A percentile compares a stretch with the other conserved stretches of the same genome.
These are phyloP conservation scores for Heteromyza rotundicornis DNA, from an alignment of 2,888 invertebrate genomes.

Conservation along the genomic window DNA sequence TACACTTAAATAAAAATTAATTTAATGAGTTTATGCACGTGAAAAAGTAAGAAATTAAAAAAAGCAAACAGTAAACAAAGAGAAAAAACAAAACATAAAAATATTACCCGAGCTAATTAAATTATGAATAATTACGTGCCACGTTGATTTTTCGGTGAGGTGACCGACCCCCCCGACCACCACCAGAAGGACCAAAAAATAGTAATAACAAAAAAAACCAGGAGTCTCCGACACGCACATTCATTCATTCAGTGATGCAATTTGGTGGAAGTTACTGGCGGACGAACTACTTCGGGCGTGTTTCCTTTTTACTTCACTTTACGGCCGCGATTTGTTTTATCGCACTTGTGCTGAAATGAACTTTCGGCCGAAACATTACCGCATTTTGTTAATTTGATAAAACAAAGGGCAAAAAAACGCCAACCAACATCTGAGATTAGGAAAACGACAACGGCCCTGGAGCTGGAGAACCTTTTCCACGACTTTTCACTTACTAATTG, in stretches of 20 bases:
- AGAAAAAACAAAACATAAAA: slow-evolving; percentile 32
- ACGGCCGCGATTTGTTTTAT: slow-evolving; percentile 52
- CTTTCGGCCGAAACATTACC: slow-evolving; percentile 34
- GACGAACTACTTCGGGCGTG: slow-evolving; percentile 20
- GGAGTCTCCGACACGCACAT: slow-evolving; percentile 50
- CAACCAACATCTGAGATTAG: slow-evolving; percentile 47
- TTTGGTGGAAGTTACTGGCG: slow-evolving; percentile 37
- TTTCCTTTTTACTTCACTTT: slow-evolving; percentile 30
- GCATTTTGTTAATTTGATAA: slow-evolving; percentile 59
- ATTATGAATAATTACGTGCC: slow-evolving; percentile 54
- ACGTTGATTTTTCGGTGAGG: background rate
- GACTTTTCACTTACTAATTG: slow-evolving; percentile 38
- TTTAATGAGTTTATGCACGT: slow-evolving; percentile 59
- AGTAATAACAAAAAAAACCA: too few species aligned
- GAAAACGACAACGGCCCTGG: slow-evolving; percentile 26
- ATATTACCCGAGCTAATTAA: slow-evolving; percentile 55
- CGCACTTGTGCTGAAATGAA: slow-evolving; percentile 55
- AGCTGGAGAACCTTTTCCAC: background rate
- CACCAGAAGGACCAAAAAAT: background rate
- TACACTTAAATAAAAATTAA: slow-evolving; percentile 40
- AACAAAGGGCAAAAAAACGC: slow-evolving; percentile 24
- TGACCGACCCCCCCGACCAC: background rate
- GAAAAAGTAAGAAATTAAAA: slow-evolving; percentile 35
- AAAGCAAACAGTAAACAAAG: slow-evolving; percentile 46
- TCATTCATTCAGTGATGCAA: slow-evolving; percentile 43